A percentile compares a stretch with the other conserved stretches of the same genome.
Evolutionary conservation across 2,113 vertebrate genomes (phyloP).

Genomic region (Pteronura brasiliensis): DNA sequence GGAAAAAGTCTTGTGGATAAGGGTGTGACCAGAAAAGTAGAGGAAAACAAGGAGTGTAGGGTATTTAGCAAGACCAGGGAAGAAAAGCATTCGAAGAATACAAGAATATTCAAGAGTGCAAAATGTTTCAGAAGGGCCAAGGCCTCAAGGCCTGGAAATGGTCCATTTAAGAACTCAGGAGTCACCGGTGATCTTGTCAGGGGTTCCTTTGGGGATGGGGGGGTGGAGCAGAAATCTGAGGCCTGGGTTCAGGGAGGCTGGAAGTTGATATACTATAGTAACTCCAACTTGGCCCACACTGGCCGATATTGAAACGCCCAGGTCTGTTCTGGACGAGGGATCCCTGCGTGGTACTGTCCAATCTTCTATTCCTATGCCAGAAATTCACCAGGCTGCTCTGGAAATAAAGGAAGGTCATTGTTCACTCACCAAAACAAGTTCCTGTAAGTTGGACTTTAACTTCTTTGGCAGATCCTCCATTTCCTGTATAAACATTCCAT

Average conservation of each 20-base stretch:
- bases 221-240: not conserved
- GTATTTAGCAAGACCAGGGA: not conserved
- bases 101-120: fast-evolving
- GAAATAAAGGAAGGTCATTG: fast-evolving
- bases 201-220: fast-evolving
- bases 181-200: no score
- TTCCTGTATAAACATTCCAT: not conserved
- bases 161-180: not conserved
- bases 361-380: not conserved
- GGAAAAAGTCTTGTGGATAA: no score
- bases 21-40: not conserved
- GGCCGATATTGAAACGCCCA: no score
- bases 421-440: no score
- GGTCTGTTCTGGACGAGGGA: not conserved
- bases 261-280: fast-evolving
- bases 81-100: fast-evolving
- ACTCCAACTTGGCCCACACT: not conserved
- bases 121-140: fast-evolving
- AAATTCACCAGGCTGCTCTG: not conserved
- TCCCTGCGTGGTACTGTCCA: fast-evolving
- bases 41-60: not conserved
- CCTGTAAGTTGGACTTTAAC: not conserved
- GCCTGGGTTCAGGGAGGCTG: fast-evolving
- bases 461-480: not conserved
- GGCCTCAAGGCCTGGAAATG: fast-evolving